These are phyloP conservation scores for Gavia stellata DNA, from an alignment of 2,113 vertebrate species.

Conservation along the genomic window DNA sequence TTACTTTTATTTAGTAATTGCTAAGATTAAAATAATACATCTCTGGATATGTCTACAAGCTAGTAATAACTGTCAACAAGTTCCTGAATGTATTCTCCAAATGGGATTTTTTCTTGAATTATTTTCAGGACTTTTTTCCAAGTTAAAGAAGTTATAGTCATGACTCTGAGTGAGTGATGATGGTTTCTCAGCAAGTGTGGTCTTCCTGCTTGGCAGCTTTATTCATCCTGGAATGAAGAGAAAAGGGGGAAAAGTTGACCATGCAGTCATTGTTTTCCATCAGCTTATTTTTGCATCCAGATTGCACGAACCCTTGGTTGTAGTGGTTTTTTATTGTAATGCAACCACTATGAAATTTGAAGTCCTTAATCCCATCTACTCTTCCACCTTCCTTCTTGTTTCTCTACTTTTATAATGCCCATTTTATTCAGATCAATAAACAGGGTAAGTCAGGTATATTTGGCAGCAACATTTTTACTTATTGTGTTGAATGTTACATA, in stretches of 20 bases:
- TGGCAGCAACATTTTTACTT: background rate
- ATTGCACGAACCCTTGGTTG: background rate
- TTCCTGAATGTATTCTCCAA: background rate
- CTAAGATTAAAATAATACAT: background rate
- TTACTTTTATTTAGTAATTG: conserved; percentile 30
- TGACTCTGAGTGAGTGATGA: background rate
- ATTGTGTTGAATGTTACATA: background rate
- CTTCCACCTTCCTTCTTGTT: background rate
- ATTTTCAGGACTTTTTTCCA: background rate
- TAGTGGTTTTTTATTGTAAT: background rate
- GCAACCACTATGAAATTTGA: background rate
- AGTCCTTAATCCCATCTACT: background rate
- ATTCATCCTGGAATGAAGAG: background rate
- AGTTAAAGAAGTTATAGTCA: background rate
- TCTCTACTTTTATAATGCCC: background rate
- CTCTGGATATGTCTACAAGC: background rate
- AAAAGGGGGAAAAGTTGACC: background rate
- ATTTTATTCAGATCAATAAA: background rate
- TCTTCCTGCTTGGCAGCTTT: background rate
- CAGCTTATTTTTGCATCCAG: background rate
- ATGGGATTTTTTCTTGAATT: background rate
- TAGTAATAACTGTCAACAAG: background rate
- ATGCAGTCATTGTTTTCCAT: background rate
- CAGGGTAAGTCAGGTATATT: background rate
- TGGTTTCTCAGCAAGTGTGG: background rate